Evolutionary conservation across 2,797 vertebrate species (phyloP).

Genomic region (Mionectes olivaceus): DNA sequence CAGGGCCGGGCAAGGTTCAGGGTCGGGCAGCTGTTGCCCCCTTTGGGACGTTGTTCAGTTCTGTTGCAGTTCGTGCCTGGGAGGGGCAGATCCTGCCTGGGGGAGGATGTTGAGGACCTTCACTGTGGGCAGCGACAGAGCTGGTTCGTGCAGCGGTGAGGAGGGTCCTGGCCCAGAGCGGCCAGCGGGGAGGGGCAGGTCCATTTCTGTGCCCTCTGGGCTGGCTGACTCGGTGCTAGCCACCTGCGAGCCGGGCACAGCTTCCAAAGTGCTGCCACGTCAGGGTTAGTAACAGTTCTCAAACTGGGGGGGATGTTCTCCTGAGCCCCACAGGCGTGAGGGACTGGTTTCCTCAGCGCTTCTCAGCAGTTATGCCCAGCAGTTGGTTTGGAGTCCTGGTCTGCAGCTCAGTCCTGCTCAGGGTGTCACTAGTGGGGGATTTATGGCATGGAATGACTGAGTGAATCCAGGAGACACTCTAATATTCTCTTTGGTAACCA

Average conservation of each 20-base stretch:
- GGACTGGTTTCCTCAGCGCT: not conserved
- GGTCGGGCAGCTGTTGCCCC: not conserved
- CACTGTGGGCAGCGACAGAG: not conserved
- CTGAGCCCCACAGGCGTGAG: accelerated
- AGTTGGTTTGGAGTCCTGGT: not conserved
- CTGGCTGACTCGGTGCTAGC: no score
- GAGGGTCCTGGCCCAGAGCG: no score
- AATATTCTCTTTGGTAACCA: not conserved
- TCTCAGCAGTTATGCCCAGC: not conserved
- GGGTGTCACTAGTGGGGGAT: not conserved
- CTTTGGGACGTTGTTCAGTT: conserved; percentile 6
- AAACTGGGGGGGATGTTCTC: no score
- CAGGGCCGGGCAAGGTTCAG: no score
- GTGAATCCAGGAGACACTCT: not conserved
- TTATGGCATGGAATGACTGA: not conserved
- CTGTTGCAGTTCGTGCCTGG: not conserved
- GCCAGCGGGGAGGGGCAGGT: no score
- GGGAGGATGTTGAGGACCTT: not conserved
- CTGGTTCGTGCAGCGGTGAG: no score
- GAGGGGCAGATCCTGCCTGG: not conserved
- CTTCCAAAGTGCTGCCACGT: no score
- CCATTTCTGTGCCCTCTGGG: no score
- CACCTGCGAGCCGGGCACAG: no score
- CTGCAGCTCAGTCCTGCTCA: not conserved
- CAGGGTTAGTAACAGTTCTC: no score